These are phyloP conservation scores for Salpingus planirostris DNA, from an alignment of 2,888 invertebrate species.

Conservation along the genomic window DNA sequence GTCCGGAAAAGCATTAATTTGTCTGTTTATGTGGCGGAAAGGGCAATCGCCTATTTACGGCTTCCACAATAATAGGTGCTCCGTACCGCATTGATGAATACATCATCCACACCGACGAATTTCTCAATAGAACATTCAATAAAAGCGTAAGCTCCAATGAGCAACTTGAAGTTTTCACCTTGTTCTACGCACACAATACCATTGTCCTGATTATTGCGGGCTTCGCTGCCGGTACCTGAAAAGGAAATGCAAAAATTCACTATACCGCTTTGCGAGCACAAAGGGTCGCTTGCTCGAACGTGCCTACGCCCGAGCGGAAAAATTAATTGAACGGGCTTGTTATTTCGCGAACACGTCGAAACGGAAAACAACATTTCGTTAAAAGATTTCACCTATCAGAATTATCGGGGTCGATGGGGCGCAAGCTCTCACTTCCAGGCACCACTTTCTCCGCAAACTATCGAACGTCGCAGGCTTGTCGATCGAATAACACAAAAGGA, in stretches of 20 bases:
- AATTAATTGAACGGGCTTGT: too few relatives aligned
- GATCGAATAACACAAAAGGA: conserved; percentile 25
- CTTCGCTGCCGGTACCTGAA: conserved; percentile 21
- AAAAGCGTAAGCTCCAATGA: conserved; percentile 22
- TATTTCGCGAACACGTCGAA: too few relatives aligned
- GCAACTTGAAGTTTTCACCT: conserved; percentile 22
- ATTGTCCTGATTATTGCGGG: conserved; percentile 4
- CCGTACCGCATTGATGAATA: conserved; percentile 25
- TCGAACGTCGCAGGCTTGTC: conserved; percentile 18
- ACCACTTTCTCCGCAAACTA: conserved; percentile 22
- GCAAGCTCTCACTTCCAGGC: conserved; percentile 21
- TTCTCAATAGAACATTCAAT: conserved; percentile 26
- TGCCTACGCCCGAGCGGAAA: too few relatives aligned
- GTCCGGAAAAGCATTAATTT: too few relatives aligned
- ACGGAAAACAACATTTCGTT: too few relatives aligned
- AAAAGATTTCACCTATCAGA: conserved; percentile 19
- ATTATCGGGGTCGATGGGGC: conserved; percentile 18
- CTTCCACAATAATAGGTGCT: conserved; percentile 19
- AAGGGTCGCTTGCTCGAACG: too few relatives aligned
- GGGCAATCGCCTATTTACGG: too few relatives aligned
- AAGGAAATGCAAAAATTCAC: too few relatives aligned
- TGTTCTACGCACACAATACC: conserved; percentile 17
- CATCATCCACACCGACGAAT: conserved; percentile 21
- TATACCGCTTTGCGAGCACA: too few relatives aligned
- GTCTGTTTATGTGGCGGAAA: too few relatives aligned